phyloP scores from a whole-genome alignment of 23 tunicate species.

The Aplidium turbinatum region DNA sequence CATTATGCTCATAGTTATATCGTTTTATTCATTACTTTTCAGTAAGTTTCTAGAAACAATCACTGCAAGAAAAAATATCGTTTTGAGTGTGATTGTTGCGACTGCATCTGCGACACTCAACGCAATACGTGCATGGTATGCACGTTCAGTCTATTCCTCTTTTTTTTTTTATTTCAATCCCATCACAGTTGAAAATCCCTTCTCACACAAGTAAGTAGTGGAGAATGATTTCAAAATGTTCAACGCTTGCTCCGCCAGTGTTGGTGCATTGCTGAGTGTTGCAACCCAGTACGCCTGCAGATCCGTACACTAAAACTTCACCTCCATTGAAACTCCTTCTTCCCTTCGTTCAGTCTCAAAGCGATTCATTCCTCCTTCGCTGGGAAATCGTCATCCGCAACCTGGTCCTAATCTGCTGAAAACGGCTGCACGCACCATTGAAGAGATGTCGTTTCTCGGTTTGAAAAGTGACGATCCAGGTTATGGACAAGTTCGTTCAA shows the following conservation, averaged over 20 bases:
- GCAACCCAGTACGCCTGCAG: conserved; percentile 13
- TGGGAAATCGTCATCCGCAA: conserved; percentile 14
- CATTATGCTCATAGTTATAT: too few species aligned
- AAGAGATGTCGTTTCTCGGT: conserved; percentile 17
- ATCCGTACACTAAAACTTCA: conserved; percentile 11
- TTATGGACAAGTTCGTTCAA: conserved; percentile 23
- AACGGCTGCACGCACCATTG: conserved; percentile 30
- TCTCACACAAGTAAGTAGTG: conserved; percentile 15
- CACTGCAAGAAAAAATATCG: conserved; percentile 21
- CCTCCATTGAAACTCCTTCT: too few species aligned
- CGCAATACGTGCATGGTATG: conserved; percentile 17
- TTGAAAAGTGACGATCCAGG: conserved; percentile 16
- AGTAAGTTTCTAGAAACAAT: conserved; percentile 16
- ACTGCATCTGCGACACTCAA: conserved; percentile 23
- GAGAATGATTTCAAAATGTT: conserved; percentile 12
- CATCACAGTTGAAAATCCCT: conserved; percentile 17
- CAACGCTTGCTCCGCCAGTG: conserved; percentile 32
- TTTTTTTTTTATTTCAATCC: conserved; percentile 8
- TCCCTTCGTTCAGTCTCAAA: conserved; percentile 22
- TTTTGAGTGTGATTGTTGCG: conserved; percentile 18
- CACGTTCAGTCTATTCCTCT: conserved; percentile 26
- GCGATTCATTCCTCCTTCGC: conserved; percentile 26
- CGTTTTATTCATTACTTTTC: too few species aligned
- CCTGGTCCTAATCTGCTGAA: conserved; percentile 28
- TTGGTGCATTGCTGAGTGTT: conserved; percentile 15